Percentiles rank a stretch among this genome's conserved stretches.
phyloP scores from a whole-genome alignment of 2,888 invertebrate species.

The Caenorhabditis uteleia region DNA sequence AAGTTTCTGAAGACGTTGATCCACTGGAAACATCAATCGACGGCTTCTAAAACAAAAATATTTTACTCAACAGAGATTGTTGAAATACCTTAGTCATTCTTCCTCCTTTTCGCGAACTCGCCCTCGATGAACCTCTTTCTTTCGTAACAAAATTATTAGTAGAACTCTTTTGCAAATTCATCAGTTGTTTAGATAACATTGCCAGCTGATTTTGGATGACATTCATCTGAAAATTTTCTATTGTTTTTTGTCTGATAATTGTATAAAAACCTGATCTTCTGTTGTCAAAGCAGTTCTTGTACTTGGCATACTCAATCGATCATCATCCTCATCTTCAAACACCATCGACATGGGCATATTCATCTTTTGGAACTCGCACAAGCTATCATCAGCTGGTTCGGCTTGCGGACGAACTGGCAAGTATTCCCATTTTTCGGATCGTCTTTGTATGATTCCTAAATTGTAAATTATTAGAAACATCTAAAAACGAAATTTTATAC shows the following conservation, averaged over 20 bases:
- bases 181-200: slow-evolving; percentile 34
- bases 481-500: background rate
- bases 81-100: slow-evolving; percentile 6
- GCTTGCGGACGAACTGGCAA: slow-evolving; percentile 17
- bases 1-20: slow-evolving; percentile 18
- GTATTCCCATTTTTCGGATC: slow-evolving; percentile 17
- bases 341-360: slow-evolving; percentile 37
- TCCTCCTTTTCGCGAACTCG: slow-evolving; percentile 22
- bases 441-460: slow-evolving; percentile 22
- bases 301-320: slow-evolving; percentile 40
- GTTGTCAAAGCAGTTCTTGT: slow-evolving; percentile 27
- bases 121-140: slow-evolving; percentile 17
- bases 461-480: background rate
- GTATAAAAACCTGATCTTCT: slow-evolving; percentile 18
- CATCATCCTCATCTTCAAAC: slow-evolving; percentile 33
- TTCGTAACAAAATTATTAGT: background rate
- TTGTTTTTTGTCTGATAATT: background rate
- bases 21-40: slow-evolving; percentile 25
- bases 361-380: slow-evolving; percentile 25
- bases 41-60: slow-evolving; percentile 10
- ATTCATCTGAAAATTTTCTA: slow-evolving; percentile 2
- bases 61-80: too few relatives aligned
- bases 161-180: slow-evolving; percentile 18
- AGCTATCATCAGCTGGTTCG: slow-evolving; percentile 14
- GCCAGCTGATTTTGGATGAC: slow-evolving; percentile 22